Evolutionary conservation across 2,113 vertebrate genomes (phyloP), one percentile per base, ranked within the genome.

Genomic region (Sinocyclocheilus anshuiensis): DNA sequence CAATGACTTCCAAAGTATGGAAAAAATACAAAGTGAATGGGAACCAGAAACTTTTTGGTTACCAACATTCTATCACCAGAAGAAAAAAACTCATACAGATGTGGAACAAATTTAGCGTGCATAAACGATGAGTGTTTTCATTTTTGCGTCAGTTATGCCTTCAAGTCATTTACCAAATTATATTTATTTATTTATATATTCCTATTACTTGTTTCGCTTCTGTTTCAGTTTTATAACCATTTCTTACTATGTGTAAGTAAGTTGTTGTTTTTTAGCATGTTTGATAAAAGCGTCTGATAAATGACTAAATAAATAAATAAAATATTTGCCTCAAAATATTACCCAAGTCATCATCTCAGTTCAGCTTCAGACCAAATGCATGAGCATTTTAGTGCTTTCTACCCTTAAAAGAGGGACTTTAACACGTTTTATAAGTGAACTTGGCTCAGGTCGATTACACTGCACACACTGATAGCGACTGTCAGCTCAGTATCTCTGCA

Each of bases 401-500:
- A 20, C 22, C 0, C 5, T 24, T 61, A 36, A 79, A 13, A 36
- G 12, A 8, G 8, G 0, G 8, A 65, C n/a, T 81, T 81, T 11
- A 10, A 2, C 42, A 10, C 7, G 63, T 71, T 83, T 83, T 3
- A 53, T 18, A 7, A 36, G 15, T 16, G 65, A 5, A 69, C 24
- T 39, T 45, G 53, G 1, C 50, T 82, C 61, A 22, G 77, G 59
- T 29, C 76, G 48, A n/a, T 10, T 13, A 29, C 11, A 59, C 81
- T 12, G 63, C 29, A 33, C 29, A 63, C 26, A 45, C 39, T 65
- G 53, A 80, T 65, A 80, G 7, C 45, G 74, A 3, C 33, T 45
- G 55, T n/a, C 77, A 72, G 29, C 33, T 59, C 3, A 33, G 61
- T 71, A 88, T 69, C 65, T 80, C 65, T 85, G 42, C 20, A 4